Conservation (phyloP, 1,140 invertebrate species). For the Melitaea cinxia region DNA sequence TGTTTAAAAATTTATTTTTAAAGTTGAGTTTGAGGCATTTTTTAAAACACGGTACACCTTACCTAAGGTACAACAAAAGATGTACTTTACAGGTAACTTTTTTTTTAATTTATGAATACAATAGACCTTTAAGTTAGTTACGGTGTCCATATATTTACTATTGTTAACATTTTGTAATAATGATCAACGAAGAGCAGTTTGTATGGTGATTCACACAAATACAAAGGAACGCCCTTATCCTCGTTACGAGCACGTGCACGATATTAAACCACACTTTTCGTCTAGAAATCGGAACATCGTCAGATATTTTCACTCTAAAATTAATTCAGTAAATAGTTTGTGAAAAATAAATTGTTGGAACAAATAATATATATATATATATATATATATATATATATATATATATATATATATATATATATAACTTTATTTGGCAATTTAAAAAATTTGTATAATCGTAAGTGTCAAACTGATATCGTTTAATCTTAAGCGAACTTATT, state of each 20-base stretch:
- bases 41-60: too few relatives aligned
- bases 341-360: neutral
- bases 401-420: too few relatives aligned
- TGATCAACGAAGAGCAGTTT: neutral
- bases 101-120: neutral
- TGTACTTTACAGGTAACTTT: neutral
- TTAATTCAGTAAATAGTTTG: neutral
- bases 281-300: slow-evolving; percentile 13
- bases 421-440: too few relatives aligned
- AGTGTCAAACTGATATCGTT: too few relatives aligned
- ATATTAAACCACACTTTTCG: slow-evolving; percentile 11
- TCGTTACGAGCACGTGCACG: slow-evolving; percentile 11
- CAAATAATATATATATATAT: neutral
- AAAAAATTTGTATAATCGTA: too few relatives aligned
- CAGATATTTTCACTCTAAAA: neutral
- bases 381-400: slow-evolving; percentile 9
- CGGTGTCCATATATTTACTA: neutral
- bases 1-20: too few relatives aligned
- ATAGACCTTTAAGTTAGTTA: neutral
- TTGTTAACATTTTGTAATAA: neutral
- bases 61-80: too few relatives aligned
- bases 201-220: neutral
- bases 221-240: slow-evolving; percentile 3
- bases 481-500: too few relatives aligned
- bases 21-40: too few relatives aligned